Evolutionary conservation across 2,797 vertebrate species (phyloP), one percentile per base, ranked within the genome.

Genomic region (Muscicapa striata): DNA sequence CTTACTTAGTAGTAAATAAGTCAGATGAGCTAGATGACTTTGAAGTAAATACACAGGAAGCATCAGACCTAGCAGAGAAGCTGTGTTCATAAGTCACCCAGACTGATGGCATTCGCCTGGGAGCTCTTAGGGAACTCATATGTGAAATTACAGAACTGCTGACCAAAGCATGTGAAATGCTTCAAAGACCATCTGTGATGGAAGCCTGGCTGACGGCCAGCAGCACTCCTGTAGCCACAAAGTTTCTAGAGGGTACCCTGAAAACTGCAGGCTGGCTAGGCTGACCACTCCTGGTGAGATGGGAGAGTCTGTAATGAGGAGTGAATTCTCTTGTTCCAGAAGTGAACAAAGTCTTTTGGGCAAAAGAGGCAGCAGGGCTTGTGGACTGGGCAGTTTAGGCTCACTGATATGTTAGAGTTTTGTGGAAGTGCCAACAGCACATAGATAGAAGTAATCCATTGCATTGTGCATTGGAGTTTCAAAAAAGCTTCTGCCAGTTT

Each of bases 101-200:
- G 81, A 82, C 30, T 73, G 46, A 81, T 73, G 74, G 40, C 26
- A 29, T 82, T 95, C n/a, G 10, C 78, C 36, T 64, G 86, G 77
- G 80, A 96, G 80, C 63, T 79, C 67, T 66, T 40, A 69, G 70
- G 63, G 74, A 86, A 72, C 77, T 96, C 86, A 87, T 2, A 84
- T 89, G 90, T 90, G 96, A 96, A 95, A 95, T 75, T 92, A 72
- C 66, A 89, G 73, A 78, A 55, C 77, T 92, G 80, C 74, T 93
- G 94, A 87, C 55, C 77, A 92, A 88, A 87, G 62, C 46, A 64
- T 5, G 0, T 70, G 66, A 76, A 48, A 84, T 20, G 32, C n/a
- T 49, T 63, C 73, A 72, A 72, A 54, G 43, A 43, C 5, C 0
- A 4, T 72, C 77, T 19, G 27, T n/a, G 61, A 59, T 0, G 1